These are phyloP conservation scores for Ceratoteleas bidentatus DNA, from an alignment of 1,140 invertebrate genomes.

Conservation along the genomic window DNA sequence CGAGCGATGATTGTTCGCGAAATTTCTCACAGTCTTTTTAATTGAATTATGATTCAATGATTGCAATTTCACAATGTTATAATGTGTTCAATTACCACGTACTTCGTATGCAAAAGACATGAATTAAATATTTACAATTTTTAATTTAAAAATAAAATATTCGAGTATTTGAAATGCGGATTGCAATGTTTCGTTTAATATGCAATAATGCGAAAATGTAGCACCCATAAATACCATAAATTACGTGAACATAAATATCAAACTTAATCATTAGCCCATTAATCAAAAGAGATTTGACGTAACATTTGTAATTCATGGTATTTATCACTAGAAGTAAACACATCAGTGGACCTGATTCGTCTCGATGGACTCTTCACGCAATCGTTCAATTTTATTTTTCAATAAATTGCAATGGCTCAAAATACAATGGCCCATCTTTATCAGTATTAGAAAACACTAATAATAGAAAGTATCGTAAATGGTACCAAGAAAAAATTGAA, in stretches of 20 bases:
- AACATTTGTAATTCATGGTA: conserved; percentile 19
- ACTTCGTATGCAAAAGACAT: conserved; percentile 3
- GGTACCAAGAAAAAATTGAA: conserved; percentile 10
- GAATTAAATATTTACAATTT: conserved; percentile 14
- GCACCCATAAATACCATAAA: too few relatives aligned
- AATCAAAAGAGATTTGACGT: neutral
- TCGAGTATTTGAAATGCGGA: too few relatives aligned
- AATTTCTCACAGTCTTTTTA: conserved; percentile 10
- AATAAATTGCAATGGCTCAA: too few relatives aligned
- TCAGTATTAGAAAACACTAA: neutral
- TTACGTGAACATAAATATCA: too few relatives aligned
- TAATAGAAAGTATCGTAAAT: conserved; percentile 9
- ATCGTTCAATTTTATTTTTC: conserved; percentile 13
- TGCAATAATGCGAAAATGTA: too few relatives aligned
- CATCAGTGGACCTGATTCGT: too few relatives aligned
- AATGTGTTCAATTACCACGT: neutral
- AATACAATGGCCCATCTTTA: conserved; percentile 13
- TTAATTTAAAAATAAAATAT: conserved; percentile 4
- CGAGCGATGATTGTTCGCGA: neutral
- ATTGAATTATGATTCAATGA: neutral
- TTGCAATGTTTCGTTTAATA: too few relatives aligned
- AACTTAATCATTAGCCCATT: too few relatives aligned
- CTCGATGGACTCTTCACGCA: neutral
- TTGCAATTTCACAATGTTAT: conserved; percentile 3
- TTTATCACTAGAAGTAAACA: conserved; percentile 1